Conservation (phyloP, 2,797 vertebrate genomes). For the Sternotherus odoratus region DNA sequence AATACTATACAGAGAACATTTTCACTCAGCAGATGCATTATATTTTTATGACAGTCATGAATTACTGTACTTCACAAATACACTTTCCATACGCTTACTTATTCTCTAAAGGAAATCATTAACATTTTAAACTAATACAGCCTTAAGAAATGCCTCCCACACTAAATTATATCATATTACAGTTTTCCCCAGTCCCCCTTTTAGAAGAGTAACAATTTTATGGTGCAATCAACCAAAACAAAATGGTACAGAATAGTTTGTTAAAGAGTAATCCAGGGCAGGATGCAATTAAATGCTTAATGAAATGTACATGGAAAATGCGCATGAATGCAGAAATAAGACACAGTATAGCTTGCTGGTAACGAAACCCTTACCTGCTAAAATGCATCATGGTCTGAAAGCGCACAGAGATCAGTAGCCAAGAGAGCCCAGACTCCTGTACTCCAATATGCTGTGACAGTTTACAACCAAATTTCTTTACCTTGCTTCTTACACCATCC, state of each 20-base stretch:
- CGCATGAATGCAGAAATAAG: background rate
- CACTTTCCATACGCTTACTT: background rate
- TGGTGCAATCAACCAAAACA: background rate
- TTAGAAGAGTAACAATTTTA: background rate
- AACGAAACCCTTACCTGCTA: slow-evolving; percentile 72
- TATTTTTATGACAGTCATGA: slow-evolving; percentile 25
- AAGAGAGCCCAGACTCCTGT: background rate
- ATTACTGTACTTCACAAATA: background rate
- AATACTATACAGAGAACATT: background rate
- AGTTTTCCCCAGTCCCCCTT: background rate
- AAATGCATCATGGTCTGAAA: slow-evolving; percentile 43
- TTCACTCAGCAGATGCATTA: background rate
- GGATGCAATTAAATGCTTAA: slow-evolving; percentile 23
- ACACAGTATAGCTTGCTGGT: fast-evolving
- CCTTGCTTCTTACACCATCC: slow-evolving; percentile 11
- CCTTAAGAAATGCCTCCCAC: background rate
- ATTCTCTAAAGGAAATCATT: background rate
- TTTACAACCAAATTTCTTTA: slow-evolving; percentile 35
- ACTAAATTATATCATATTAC: background rate
- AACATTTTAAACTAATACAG: background rate
- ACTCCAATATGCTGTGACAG: background rate
- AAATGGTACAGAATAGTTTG: background rate
- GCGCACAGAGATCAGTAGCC: slow-evolving; percentile 10
- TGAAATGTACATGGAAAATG: background rate
- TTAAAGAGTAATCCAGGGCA: background rate